Conservation (phyloP, 2,888 invertebrate genomes). For the Agrilus mali region DNA sequence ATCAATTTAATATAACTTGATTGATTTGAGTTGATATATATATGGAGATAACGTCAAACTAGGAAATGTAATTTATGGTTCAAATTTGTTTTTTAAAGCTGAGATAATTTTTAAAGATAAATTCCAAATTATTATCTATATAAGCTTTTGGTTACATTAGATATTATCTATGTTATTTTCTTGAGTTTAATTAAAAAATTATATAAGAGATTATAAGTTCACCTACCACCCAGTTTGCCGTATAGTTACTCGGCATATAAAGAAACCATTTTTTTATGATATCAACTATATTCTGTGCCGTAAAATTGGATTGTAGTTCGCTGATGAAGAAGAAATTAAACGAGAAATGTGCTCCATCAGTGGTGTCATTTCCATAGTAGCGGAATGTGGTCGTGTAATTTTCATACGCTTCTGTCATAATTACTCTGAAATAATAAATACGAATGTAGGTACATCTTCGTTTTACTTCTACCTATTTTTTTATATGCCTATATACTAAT, state of each 20-base stretch:
- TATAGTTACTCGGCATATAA: constrained; percentile 45
- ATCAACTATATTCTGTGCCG: constrained; percentile 46
- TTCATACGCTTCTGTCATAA: constrained; percentile 69
- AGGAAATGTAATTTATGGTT: no score
- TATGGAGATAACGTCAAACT: no score
- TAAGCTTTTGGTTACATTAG: no score
- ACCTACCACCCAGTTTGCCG: constrained; percentile 69
- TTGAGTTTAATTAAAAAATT: neutral
- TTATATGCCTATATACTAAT: no score
- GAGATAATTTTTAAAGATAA: no score
- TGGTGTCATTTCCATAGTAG: constrained; percentile 47
- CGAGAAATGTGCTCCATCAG: constrained; percentile 55
- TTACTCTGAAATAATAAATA: constrained; percentile 37
- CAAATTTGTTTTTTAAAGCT: no score
- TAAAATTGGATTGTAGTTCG: constrained; percentile 43
- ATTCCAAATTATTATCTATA: no score
- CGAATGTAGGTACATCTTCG: no score
- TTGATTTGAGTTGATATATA: no score
- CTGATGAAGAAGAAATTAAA: constrained; percentile 66
- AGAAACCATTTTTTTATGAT: constrained; percentile 52
- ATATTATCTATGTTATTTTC: no score
- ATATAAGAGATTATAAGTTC: neutral
- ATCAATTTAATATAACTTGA: no score
- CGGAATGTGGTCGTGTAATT: constrained; percentile 44
- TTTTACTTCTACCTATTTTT: no score